Conservation (phyloP, 23 tunicate genomes). For the Corella eumyota region DNA sequence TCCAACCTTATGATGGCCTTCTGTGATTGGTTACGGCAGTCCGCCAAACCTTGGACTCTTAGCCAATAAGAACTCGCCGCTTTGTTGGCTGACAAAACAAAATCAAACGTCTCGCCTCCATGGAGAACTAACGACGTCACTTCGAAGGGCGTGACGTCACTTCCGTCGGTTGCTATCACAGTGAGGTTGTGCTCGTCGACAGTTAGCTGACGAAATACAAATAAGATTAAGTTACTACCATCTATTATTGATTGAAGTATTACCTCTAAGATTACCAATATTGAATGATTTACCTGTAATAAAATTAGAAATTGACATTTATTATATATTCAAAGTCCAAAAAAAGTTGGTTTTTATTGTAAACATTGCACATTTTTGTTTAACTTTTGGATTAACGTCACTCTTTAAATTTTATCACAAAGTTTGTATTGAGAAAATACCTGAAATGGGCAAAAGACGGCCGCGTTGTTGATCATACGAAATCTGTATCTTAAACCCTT, state of each 20-base stretch:
- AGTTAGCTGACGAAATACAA: constrained; percentile 38
- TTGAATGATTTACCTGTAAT: too few species aligned
- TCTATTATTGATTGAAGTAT: too few species aligned
- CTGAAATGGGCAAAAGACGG: constrained; percentile 78
- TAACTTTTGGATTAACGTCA: too few species aligned
- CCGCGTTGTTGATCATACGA: constrained; percentile 80
- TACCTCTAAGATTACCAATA: too few species aligned
- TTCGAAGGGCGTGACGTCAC: constrained; percentile 41
- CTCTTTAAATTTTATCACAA: too few species aligned
- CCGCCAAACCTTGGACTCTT: constrained; percentile 79
- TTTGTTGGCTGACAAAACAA: constrained; percentile 54
- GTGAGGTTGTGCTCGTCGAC: constrained; percentile 47
- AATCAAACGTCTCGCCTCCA: constrained; percentile 81
- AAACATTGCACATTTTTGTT: too few species aligned
- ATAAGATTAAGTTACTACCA: background rate
- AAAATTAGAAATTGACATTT: too few species aligned
- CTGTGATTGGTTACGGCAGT: constrained; percentile 62
- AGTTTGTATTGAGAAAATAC: constrained; percentile 9
- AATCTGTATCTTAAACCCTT: constrained; percentile 45
- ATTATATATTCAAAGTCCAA: too few species aligned
- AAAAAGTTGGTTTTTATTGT: too few species aligned
- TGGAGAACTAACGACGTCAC: constrained; percentile 63
- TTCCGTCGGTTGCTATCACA: constrained; percentile 72
- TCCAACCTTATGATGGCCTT: constrained; percentile 55
- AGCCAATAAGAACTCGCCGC: constrained; percentile 36